Base-by-base conservation (phyloP, 2,888 invertebrate species). In the Allolobophora icterica region DNA sequence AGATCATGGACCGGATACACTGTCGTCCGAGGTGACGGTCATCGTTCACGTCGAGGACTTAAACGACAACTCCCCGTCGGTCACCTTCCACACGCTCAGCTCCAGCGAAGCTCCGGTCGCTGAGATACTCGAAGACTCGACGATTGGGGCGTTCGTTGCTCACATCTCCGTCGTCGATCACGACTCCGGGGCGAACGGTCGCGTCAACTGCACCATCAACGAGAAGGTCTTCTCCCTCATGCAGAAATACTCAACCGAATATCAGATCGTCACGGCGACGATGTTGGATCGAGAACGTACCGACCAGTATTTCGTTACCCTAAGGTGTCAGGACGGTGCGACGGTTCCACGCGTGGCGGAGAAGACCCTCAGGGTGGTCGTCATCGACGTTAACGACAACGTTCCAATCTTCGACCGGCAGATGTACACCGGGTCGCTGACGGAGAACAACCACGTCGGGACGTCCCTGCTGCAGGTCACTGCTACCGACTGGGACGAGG, bases 211-310 rank as follows among this genome's bases (percentile, higher is more conserved):
- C 90, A 87, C 91, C 17, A 42, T 92, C 30, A 71, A 71, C 34
- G 90, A 92, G 24, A 38, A 84, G 45, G 71, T 52, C 24, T 92
- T 92, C 58, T 34, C 84, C 13, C 90, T 92, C 40, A 71, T 91
- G 71, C 93, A 92, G 58, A 92, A 94, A 84, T 93, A 93, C 89
- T 91, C 93, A 13, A 93, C 93, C 34, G 94, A 94, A 91, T 94
- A 94, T 92, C 94, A 94, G 33, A 84, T 93, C 17, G 91, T 92
- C 35, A 93, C 92, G 34, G 52, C 90, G 1, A 84, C 52, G 13
- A 52, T 34, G 42, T 35, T 93, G 13, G 93, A 93, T 83, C 87
- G 93, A 0, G 93, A 93, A 90, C 90, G 89, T 8, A 90, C 87
- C n/a, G 90, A 89, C 35, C 58, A 90, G 89, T 92, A 93, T 52